Base-by-base conservation (phyloP, 2,888 invertebrate genomes). In the Idaea straminata region DNA sequence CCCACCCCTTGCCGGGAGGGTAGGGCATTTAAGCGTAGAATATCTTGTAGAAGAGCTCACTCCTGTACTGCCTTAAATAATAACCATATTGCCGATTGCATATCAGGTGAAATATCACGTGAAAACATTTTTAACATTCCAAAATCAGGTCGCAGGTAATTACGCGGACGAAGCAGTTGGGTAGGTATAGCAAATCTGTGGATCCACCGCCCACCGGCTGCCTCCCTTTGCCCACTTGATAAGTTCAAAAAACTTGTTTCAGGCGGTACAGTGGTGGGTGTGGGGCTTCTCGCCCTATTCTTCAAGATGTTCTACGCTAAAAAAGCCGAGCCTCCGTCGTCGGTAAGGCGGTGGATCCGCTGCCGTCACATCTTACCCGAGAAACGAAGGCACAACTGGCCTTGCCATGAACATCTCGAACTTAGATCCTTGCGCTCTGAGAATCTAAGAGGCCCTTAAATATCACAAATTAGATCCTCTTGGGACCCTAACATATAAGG, bases 271-370 rank as follows among this genome's bases (percentile, higher is more conserved):
- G 69, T 68, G 5, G 65, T 72, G 0, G 68, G 73, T 15, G 68
- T 70, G 1, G 70, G 72, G 1, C 25, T 72, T 6, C 38, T 72
- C 6, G 69, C 71, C 15, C 63, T 74, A 3, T 35, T 71, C 15
- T 75, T 74, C 67, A 71, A 69, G 62, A 62, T 69, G 66, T 68
- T 71, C 62, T 68, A 66, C 61, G 16, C 64, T 25, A 66, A 62
- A 25, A 25, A 3, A 59, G 59, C 25, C 10, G 60, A 62, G 34
- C 35, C 64, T 7, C 69, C 67, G 68, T 57, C 69, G 47, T 13
- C 47, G 47, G 47, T 13, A 47, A 47, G 13, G 47, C 13, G 7
- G 47, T 47, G 47, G 47, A 47, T 47, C 47, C 47, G 47, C 7
- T 47, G 47, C 47, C 47, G 47, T 47, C 10, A 47, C 47, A 47